Conservation (phyloP, 2,888 invertebrate genomes). For the Calliphora vomitoria region DNA sequence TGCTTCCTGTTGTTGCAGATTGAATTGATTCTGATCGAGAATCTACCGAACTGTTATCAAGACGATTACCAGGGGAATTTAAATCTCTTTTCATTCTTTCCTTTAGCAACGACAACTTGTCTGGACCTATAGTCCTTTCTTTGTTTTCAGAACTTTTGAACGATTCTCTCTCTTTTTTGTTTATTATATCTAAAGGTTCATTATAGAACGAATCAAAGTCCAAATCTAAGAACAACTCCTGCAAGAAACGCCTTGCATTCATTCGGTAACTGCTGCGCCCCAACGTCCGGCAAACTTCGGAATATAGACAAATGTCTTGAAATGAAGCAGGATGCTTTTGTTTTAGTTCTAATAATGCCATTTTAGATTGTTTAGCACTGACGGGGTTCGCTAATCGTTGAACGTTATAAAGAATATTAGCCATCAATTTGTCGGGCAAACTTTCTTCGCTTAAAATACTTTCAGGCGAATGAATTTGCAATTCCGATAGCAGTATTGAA, state of each 20-base stretch:
- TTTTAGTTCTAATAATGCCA: constrained; percentile 90
- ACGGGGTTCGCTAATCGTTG: constrained; percentile 92
- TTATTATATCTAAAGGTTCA: constrained; percentile 86
- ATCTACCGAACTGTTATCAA: constrained; percentile 54
- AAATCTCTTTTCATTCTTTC: constrained; percentile 71
- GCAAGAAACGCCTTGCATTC: constrained; percentile 93
- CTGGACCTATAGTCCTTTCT: constrained; percentile 21
- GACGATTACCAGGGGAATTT: constrained; percentile 48
- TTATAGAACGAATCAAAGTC: constrained; percentile 88
- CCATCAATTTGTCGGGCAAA: constrained; percentile 82
- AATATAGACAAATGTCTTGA: constrained; percentile 95
- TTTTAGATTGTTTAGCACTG: constrained; percentile 92
- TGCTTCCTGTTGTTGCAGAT: constrained; percentile 30
- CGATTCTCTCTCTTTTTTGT: constrained; percentile 78
- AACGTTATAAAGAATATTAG: constrained; percentile 88
- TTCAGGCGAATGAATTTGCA: constrained; percentile 84
- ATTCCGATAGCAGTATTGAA: constrained; percentile 80
- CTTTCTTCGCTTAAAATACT: constrained; percentile 84
- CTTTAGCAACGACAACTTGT: constrained; percentile 58
- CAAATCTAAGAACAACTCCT: constrained; percentile 96
- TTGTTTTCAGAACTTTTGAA: constrained; percentile 59
- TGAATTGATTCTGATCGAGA: constrained; percentile 45
- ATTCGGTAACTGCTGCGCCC: constrained; percentile 92
- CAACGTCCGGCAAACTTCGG: constrained; percentile 93
- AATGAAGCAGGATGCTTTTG: constrained; percentile 90